Evolutionary conservation across 2,888 invertebrate genomes (phyloP), one percentile per base, ranked within the genome.

Genomic region (Trachelus troglodyta): DNA sequence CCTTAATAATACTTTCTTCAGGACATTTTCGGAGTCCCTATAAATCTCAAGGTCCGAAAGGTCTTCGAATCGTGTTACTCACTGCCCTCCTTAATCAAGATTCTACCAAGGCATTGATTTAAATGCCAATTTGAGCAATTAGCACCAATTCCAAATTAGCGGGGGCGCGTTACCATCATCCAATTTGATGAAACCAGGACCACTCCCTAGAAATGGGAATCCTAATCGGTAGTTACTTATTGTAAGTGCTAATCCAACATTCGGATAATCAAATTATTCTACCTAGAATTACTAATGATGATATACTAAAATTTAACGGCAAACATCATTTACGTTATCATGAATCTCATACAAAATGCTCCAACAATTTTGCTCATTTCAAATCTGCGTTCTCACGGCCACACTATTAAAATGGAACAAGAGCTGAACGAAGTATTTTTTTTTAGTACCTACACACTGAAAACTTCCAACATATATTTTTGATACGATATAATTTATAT

Each of bases 341-440:
- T 84, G 85, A 40, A 86, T 86, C 83, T 83, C 84, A 81, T 83
- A 15, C 3, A 15, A 69, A 11, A 69, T 33, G 2, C 3, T 30
- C 31, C 11, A 33, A 33, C 3, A 15, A 30, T 69, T 78, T 75
- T 73, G 74, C 35, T 71, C 30, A 23, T 35, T 31, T 35, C 23
- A 37, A 40, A 69, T 34, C 76, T 30, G 31, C 68, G 74, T 73
- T 73, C 37, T 73, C 15, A 69, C 69, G 74, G 40, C 34, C 69
- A 75, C 31, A 35, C 81, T 76, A 79, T 15, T 40, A 40, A 4
- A 40, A 6, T 40, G 81, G 81, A 77, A 82, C 79, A 83, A 79
- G 83, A 86, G 83, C 85, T 87, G 87, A 87, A 85, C 85, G 85
- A 83, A 84, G 83, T 84, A 82, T 85, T 85, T 85, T 84, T 86